Conservation (phyloP, 23 tunicate genomes). For the Clavelina lepadiformis region DNA sequence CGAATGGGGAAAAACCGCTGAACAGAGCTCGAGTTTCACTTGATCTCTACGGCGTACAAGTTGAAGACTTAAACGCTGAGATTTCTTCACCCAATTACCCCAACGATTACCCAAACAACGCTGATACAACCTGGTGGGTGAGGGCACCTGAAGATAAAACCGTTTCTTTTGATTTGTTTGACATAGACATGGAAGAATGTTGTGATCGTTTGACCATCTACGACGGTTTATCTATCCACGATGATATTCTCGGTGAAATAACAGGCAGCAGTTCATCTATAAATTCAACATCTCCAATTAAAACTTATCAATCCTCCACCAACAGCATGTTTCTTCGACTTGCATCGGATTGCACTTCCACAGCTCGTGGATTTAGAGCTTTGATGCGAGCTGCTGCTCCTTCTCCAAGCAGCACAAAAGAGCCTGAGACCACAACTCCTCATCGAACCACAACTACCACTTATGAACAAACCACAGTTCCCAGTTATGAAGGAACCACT, state of each 20-base stretch:
- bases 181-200: constrained; percentile 18
- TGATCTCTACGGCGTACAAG: constrained; percentile 8
- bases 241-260: neutral
- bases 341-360: constrained; percentile 10
- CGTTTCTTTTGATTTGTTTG: neutral
- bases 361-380: constrained; percentile 18
- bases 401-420: neutral
- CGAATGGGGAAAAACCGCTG: neutral
- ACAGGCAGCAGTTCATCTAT: neutral
- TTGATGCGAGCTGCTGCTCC: neutral
- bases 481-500: too few species aligned
- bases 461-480: neutral
- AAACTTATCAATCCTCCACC: neutral
- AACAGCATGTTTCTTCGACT: constrained; percentile 17
- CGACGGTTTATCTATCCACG: constrained; percentile 9
- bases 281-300: too few species aligned
- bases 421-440: neutral
- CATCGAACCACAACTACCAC: neutral
- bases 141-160: constrained; percentile 6
- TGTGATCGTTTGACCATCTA: constrained; percentile 18
- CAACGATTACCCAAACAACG: constrained; percentile 36
- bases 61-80: constrained; percentile 14
- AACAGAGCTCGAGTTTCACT: constrained; percentile 8
- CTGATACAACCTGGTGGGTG: constrained; percentile 37
- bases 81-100: constrained; percentile 49